phyloP scores from a whole-genome alignment of 1,140 invertebrate genomes.

The Macrobrachium nipponense region DNA sequence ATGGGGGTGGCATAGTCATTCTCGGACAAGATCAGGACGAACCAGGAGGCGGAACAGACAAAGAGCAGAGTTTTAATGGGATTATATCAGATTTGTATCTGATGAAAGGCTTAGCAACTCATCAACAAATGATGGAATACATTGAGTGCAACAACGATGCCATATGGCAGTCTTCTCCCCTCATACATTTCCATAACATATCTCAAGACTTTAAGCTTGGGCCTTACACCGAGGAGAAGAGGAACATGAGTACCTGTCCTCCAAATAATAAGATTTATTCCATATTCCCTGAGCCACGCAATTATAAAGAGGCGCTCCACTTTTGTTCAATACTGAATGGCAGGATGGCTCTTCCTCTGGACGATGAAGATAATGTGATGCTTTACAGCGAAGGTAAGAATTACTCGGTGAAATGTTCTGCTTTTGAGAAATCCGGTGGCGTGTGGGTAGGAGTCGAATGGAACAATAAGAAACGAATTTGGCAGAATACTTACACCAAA shows the following conservation, averaged over 20 bases:
- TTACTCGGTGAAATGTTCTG: constrained; percentile 16
- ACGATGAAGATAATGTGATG: not conserved
- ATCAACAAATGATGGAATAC: not conserved
- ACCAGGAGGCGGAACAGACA: constrained; percentile 9
- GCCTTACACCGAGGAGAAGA: not conserved
- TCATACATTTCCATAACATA: constrained; percentile 19
- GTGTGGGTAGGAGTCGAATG: constrained; percentile 33
- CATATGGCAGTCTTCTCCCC: not conserved
- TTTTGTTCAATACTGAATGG: constrained; percentile 34
- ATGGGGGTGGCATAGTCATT: not conserved
- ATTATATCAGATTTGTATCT: not conserved
- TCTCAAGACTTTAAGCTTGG: constrained; percentile 23
- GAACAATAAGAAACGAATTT: not conserved
- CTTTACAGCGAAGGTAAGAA: not conserved
- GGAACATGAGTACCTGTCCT: not conserved
- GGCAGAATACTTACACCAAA: not conserved
- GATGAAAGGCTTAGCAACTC: not conserved
- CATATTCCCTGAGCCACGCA: constrained; percentile 18
- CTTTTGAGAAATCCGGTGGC: constrained; percentile 17
- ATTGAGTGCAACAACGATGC: not conserved
- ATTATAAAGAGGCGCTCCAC: not conserved
- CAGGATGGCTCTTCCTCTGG: not conserved
- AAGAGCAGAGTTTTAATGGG: constrained; percentile 27
- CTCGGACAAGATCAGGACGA: constrained; percentile 44
- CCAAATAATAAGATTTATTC: constrained; percentile 13